phyloP scores from a whole-genome alignment of 2,113 vertebrate species.

The Seriola rivoliana region DNA sequence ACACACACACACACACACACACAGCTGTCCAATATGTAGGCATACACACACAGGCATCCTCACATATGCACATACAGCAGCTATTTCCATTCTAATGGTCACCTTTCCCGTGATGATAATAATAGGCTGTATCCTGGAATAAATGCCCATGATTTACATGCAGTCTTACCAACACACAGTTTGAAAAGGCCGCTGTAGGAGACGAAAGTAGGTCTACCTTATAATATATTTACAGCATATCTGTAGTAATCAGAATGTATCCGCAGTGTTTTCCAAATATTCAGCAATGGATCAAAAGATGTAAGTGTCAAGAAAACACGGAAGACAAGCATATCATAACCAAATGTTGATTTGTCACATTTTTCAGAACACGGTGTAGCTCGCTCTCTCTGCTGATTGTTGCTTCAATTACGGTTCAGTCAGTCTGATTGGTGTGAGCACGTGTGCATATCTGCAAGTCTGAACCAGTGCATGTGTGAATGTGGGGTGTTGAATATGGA shows the following conservation, averaged over 20 bases:
- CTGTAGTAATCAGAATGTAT: constrained; percentile 44
- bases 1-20: constrained; percentile 23
- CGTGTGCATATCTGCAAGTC: constrained; percentile 47
- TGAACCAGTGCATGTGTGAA: constrained; percentile 12
- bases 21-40: constrained; percentile 6
- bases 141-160: constrained; percentile 41
- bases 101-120: constrained; percentile 69
- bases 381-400: constrained; percentile 70
- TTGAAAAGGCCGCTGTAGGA: constrained; percentile 28
- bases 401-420: constrained; percentile 75
- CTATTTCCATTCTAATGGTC: constrained; percentile 58
- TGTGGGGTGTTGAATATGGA: constrained; percentile 61
- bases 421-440: constrained; percentile 66
- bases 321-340: constrained; percentile 45
- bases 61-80: not conserved
- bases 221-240: constrained; percentile 25
- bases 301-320: constrained; percentile 44
- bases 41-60: constrained; percentile 20
- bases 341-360: constrained; percentile 65
- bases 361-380: constrained; percentile 50
- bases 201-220: constrained; percentile 22
- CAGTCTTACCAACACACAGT: constrained; percentile 2
- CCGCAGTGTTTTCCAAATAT: constrained; percentile 38
- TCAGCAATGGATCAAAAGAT: constrained; percentile 56
- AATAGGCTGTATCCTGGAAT: constrained; percentile 46